Percentiles rank a stretch among this genome's conserved stretches.
Evolutionary conservation across 2,888 invertebrate species (phyloP).

Genomic region (Oscheius myriophilus): DNA sequence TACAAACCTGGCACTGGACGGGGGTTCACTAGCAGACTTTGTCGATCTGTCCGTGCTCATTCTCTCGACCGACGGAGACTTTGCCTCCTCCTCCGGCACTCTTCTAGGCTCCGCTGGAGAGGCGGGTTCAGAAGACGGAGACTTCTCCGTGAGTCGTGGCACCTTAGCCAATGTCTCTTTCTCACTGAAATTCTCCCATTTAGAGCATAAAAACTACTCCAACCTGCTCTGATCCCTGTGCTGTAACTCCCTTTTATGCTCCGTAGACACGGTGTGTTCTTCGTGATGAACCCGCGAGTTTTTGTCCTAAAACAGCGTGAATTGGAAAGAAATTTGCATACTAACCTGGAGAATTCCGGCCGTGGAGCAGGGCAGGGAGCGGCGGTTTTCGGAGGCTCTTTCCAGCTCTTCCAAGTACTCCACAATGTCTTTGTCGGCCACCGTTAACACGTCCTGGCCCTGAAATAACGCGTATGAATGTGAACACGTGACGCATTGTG

Average conservation of each 20-base stretch:
- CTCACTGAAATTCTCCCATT: conserved; percentile 41
- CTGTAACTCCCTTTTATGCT: conserved; percentile 49
- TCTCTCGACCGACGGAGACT: not conserved
- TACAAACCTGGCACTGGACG: conserved; percentile 14
- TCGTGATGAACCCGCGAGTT: conserved; percentile 46
- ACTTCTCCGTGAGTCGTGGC: conserved; percentile 22
- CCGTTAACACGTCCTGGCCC: conserved; percentile 64
- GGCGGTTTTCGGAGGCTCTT: conserved; percentile 33
- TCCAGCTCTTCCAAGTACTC: conserved; percentile 63
- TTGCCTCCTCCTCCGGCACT: conserved; percentile 17
- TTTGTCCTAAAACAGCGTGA: conserved; percentile 44
- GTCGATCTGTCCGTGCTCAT: conserved; percentile 2
- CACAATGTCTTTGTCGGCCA: conserved; percentile 64
- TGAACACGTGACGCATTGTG: too few species aligned
- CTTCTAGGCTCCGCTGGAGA: conserved; percentile 9
- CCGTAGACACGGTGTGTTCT: conserved; percentile 44
- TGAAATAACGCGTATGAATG: conserved; percentile 33
- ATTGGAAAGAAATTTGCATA: not conserved
- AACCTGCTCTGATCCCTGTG: conserved; percentile 54
- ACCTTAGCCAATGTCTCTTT: conserved; percentile 39
- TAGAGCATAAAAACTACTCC: too few species aligned
- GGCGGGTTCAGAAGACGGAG: conserved; percentile 21
- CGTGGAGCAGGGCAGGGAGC: conserved; percentile 22
- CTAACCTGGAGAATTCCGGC: conserved; percentile 24
- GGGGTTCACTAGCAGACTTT: conserved; percentile 25